Evolutionary conservation across 2,888 invertebrate genomes (phyloP), one percentile per base, ranked within the genome.

Genomic region (Lycophotia porphyrea): DNA sequence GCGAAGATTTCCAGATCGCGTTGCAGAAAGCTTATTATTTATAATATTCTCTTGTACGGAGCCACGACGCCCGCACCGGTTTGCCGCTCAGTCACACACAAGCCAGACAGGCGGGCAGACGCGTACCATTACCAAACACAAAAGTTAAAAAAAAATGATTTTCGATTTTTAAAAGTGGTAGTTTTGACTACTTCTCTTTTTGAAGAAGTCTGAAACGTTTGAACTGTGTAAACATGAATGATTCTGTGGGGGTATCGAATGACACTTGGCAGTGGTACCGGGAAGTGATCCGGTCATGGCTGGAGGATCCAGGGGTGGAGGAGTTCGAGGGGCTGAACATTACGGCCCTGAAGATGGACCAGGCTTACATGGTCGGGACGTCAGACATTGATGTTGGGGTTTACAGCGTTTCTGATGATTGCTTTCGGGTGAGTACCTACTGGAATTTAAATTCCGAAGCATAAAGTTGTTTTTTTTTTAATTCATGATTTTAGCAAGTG

Each of bases 341-440:
- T 94, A 95, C 97, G 0, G 92, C 96, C 18, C 90, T 98, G 88
- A 92, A 93, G 80, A 97, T 97, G 89, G 98, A 98, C 89, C 95
- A 98, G 93, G 98, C 98, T 0, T 98, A 97, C 88, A 92, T 97
- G 87, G 93, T 95, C 76, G 94, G 97, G 49, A 86, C 82, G 71
- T 92, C 95, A 21, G 94, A 94, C 34, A 90, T 89, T 11, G 91
- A 92, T 76, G 94, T 96, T 21, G 97, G 97, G 89, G 93, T 98
- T 8, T 98, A 98, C 89, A 95, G 97, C 36, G 97, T 98, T 1
- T 97, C 98, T 31, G 97, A 97, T 74, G 97, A 98, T 88, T 98
- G 98, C 89, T 97, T 97, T 90, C 95, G 97, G 93, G 98, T 98
- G 93, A 97, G 97, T 94, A 44, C n/a, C n/a, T n/a, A n/a, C 13